A percentile compares a stretch with the other conserved stretches of the same genome.
Evolutionary conservation across 2,113 vertebrate species (phyloP).

Genomic region (Poicephalus gulielmi): DNA sequence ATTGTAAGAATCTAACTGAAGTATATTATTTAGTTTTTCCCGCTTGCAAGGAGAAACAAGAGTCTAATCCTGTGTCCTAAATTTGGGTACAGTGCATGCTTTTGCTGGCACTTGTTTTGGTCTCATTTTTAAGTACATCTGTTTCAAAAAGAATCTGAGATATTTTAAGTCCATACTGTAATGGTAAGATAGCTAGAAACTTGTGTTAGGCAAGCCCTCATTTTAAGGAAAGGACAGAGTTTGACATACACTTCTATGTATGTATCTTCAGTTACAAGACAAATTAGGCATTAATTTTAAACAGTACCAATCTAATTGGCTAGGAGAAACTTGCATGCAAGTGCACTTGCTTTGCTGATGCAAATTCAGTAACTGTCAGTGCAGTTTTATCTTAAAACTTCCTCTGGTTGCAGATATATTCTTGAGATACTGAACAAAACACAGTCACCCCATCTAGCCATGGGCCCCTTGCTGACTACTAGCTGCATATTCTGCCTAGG

Average conservation of each 20-base stretch:
- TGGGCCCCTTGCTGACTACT: neutral
- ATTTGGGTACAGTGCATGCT: neutral
- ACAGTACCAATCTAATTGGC: neutral
- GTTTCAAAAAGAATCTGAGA: neutral
- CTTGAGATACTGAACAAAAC: neutral
- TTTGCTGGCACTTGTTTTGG: neutral
- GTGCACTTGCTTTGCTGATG: neutral
- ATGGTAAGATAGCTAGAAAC: neutral
- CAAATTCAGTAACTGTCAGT: neutral
- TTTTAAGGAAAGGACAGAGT: neutral
- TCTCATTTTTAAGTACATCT: neutral
- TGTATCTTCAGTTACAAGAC: neutral
- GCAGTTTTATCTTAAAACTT: neutral
- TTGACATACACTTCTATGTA: neutral
- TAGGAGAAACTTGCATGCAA: neutral
- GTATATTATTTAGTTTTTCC: neutral
- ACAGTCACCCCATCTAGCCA: neutral
- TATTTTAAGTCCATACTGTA: constrained; percentile 2
- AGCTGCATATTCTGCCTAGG: neutral
- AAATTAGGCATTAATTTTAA: neutral
- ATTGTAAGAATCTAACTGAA: neutral
- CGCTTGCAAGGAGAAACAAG: neutral
- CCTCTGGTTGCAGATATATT: neutral
- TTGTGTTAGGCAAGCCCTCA: neutral
- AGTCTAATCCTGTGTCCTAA: neutral